Percentiles rank a stretch among this genome's conserved stretches.
phyloP scores from a whole-genome alignment of 92 coral and sea anemone species.

The Phenganax stokvisi region DNA sequence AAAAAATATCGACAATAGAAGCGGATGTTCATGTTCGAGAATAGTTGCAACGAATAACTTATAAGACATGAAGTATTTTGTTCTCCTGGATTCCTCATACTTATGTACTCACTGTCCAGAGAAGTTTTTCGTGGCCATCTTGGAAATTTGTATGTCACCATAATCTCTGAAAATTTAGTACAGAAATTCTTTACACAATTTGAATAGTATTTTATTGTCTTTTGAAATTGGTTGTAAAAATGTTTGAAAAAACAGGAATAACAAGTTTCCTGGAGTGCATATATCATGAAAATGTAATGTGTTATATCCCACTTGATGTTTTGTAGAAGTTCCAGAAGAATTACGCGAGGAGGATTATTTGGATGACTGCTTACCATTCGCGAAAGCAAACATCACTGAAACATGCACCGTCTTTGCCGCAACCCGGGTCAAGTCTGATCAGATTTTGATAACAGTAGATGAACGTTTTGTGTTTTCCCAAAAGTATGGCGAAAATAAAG shows the following conservation, averaged over 20 bases:
- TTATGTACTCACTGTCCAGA: no score
- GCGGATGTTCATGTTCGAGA: no score
- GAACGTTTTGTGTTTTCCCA: neutral
- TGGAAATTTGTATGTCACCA: no score
- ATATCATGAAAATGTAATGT: neutral
- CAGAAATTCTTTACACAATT: no score
- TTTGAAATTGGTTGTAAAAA: no score
- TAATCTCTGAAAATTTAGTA: no score
- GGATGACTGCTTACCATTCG: slow-evolving; percentile 1
- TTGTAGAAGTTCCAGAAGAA: slow-evolving; percentile 5
- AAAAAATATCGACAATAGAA: neutral
- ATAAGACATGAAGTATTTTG: slow-evolving; percentile 7
- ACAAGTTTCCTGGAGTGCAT: neutral
- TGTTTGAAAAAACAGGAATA: neutral
- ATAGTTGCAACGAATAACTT: slow-evolving; percentile 12
- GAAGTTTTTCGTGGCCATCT: no score
- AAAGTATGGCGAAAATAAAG: neutral
- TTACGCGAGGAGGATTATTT: neutral
- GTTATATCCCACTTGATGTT: neutral
- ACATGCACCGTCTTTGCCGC: slow-evolving; percentile 5
- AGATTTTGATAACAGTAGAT: neutral
- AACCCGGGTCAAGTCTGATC: neutral
- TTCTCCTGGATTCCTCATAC: neutral
- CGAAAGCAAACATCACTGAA: slow-evolving; percentile 1
- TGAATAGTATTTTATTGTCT: no score